Evolutionary conservation across 1,140 invertebrate genomes (phyloP), one percentile per base, ranked within the genome.

Genomic region (Cyphomyrmex costatus): DNA sequence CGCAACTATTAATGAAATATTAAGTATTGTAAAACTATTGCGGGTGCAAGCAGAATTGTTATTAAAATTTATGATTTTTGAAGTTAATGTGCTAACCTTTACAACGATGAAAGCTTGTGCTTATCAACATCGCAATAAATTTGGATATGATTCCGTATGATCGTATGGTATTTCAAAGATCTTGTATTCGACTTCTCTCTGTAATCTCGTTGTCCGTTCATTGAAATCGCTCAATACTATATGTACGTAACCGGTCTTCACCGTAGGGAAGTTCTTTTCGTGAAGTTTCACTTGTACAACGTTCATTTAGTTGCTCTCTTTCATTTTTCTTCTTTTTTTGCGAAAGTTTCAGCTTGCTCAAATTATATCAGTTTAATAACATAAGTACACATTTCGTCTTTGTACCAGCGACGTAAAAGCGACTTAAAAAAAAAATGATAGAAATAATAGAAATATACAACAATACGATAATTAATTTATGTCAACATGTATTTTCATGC

Each of bases 261-360:
- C 14, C 46, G 51, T 19, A 53, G 63, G 77, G 77, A 86, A 86
- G 42, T 56, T 42, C 51, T 49, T 79, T 24, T 33, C 33, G 14
- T 61, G 42, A 86, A 86, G 65, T 86, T 86, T 86, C 84, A 86
- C 84, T 86, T 86, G 77, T 56, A 21, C 56, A 58, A 60, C 56
- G 56, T 80, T 70, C 42, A 70, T 83, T 73, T 83, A 83, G 36
- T 74, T 61, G 51, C n/a, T 65, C 19, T 60, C 53, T 42, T 70
- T 84, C 30, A 1, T 78, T 80, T 70, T 66, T 68, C 21, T 19
- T 49, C 51, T 70, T 30, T 33, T 79, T 86, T 71, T 36, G 51
- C 77, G 84, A 86, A 86, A 86, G 84, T 86, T 58, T 68, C 14
- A 14, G 42, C 16, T 42, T 61, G 63, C 76, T 80, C 53, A 33